Conservation (phyloP, 2,888 invertebrate genomes). For the Orthonychiurus folsomi region DNA sequence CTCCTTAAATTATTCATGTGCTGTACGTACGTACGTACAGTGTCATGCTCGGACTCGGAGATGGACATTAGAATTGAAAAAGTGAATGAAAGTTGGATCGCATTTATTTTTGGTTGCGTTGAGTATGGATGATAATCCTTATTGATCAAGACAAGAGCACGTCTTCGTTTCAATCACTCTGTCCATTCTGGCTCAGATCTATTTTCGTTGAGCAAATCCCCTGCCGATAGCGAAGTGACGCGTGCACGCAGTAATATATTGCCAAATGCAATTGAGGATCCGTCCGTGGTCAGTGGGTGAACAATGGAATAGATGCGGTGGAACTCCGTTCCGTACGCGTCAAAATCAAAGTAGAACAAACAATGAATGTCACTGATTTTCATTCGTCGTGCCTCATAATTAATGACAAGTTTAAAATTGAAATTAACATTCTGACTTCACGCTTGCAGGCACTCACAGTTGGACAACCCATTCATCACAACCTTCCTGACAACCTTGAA, state of each 20-base stretch:
- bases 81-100: too few species aligned
- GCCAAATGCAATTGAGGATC: too few species aligned
- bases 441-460: neutral
- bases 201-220: neutral
- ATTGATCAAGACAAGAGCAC: conserved; percentile 1
- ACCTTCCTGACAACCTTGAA: conserved; percentile 37
- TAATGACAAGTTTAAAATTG: neutral
- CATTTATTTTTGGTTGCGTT: neutral
- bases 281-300: too few species aligned
- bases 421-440: neutral
- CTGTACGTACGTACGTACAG: neutral
- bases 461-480: conserved; percentile 23
- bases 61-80: too few species aligned
- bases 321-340: too few species aligned
- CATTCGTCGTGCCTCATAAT: neutral
- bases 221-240: neutral
- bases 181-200: neutral
- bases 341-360: neutral
- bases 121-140: neutral
- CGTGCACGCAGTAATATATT: neutral
- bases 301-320: too few species aligned
- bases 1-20: neutral
- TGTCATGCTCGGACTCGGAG: neutral
- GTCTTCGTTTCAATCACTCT: neutral
- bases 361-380: neutral